These are phyloP conservation scores for Hirudo medicinalis DNA, from an alignment of 1,140 invertebrate species.

Conservation along the genomic window DNA sequence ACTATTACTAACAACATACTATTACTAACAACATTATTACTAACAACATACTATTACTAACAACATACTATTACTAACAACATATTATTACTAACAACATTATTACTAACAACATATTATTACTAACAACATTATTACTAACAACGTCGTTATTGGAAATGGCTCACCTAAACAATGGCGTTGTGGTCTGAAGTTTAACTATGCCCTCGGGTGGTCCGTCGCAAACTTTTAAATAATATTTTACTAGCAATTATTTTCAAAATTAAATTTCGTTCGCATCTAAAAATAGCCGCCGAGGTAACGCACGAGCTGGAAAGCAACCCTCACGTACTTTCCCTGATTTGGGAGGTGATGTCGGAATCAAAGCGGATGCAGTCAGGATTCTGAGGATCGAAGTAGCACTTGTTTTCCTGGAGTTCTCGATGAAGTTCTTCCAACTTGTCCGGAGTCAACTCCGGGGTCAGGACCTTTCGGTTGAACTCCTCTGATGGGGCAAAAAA, in stretches of 20 bases:
- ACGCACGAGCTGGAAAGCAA: neutral
- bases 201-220: conserved; percentile 52
- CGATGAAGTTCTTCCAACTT: conserved; percentile 54
- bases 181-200: conserved; percentile 60
- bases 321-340: conserved; percentile 46
- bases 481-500: conserved; percentile 50
- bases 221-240: conserved; percentile 45
- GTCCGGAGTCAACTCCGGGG: conserved; percentile 56
- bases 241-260: neutral
- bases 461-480: conserved; percentile 63
- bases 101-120: no score
- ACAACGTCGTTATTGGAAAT: neutral
- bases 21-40: no score
- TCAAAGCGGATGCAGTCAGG: conserved; percentile 55
- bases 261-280: no score
- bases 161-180: conserved; percentile 54
- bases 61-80: no score
- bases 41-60: no score
- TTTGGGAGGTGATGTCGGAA: conserved; percentile 50
- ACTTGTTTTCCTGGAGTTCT: conserved; percentile 58
- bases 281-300: no score
- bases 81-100: no score
- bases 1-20: no score
- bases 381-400: conserved; percentile 54
- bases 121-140: no score